Evolutionary conservation across 2,113 vertebrate species (phyloP), one percentile per base, ranked within the genome.

Genomic region (Isichthys henryi): DNA sequence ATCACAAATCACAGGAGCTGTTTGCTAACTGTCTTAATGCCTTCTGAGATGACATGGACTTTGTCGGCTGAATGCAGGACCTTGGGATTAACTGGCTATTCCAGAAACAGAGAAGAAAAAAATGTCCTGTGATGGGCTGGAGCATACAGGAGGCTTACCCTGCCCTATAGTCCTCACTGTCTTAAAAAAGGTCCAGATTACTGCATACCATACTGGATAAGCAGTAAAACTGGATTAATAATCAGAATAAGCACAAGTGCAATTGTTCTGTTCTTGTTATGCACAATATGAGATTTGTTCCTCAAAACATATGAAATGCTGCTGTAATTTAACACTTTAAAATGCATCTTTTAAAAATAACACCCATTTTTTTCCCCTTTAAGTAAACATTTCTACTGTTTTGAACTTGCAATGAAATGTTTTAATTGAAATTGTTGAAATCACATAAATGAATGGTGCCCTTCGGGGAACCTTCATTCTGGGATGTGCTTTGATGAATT

Each of bases 401-500:
- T 56, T 53, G 17, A 27, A 43, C 35, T 45, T 62, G 52, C 88
- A 48, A 48, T 83, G 35, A n/a, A 45, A 48, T 31, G 52, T 58
- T 43, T 84, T 62, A 27, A 35, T 62, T 31, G 56, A 48, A 50
- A 89, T 27, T 19, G 49, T 62, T 31, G 56, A 48, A 50, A 89
- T 27, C 27, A 13, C n/a, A 49, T 21, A 58, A 90, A 87, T 53
- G 49, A 23, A 21, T 56, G 49, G 83, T 58, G 48, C 66, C 7
- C 48, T 56, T 48, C 17, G 31, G 52, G 48, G 52, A 87, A 23
- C 21, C 62, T 74, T 87, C 89, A 52, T 90, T 90, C 53, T 43
- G 84, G 48, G 17, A 35, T 46, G 21, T 39, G 23, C 89, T 90
- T 87, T 90, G 89, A 90, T 90, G 84, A 90, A 90, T 87, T 77